phyloP scores from a whole-genome alignment of 2,888 invertebrate genomes.

The Cosmia pyralina region DNA sequence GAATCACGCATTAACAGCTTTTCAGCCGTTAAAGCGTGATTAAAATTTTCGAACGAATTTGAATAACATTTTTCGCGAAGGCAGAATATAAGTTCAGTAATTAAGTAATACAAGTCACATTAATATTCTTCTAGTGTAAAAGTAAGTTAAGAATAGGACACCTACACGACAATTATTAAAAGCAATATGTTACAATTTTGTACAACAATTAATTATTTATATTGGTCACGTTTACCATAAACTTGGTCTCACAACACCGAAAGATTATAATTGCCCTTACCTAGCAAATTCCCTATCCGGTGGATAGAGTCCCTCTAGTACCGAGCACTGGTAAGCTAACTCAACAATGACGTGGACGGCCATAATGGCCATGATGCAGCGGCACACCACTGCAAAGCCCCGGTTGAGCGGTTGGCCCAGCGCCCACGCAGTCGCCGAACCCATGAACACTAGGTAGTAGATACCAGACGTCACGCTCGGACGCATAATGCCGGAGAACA shows the following conservation, averaged over 20 bases:
- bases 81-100: neutral
- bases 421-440: conserved; percentile 96
- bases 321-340: conserved; percentile 96
- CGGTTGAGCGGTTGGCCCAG: conserved; percentile 93
- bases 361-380: conserved; percentile 93
- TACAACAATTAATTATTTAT: neutral
- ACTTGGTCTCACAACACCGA: neutral
- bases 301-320: conserved; percentile 93
- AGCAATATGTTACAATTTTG: neutral
- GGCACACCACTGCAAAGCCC: conserved; percentile 94
- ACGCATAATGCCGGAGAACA: conserved; percentile 93
- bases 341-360: conserved; percentile 93
- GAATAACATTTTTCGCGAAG: too few species aligned
- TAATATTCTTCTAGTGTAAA: neutral
- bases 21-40: too few species aligned
- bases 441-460: conserved; percentile 96
- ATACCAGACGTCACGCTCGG: conserved; percentile 96
- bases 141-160: neutral
- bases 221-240: neutral
- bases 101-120: neutral
- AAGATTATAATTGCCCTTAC: conserved; percentile 81
- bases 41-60: neutral
- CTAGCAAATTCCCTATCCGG: conserved; percentile 93
- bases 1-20: neutral
- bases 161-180: neutral